Conservation (phyloP, 2,888 invertebrate species). For the Andrena hattorfiana region DNA sequence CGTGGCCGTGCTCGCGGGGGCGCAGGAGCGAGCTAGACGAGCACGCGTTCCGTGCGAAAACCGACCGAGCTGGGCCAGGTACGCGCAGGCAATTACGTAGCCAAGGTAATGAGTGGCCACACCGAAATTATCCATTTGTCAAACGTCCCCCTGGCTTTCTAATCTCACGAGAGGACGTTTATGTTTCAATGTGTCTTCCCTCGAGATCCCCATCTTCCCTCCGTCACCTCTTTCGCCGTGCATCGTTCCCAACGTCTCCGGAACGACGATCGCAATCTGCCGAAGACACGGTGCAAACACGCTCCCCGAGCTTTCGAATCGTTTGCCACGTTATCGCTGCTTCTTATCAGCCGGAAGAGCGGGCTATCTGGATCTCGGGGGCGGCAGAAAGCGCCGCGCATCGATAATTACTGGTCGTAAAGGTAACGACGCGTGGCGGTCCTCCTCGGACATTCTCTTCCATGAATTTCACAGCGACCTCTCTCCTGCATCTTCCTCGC, state of each 20-base stretch:
- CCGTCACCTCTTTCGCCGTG: neutral
- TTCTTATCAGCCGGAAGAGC: conserved; percentile 81
- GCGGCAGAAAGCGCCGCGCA: conserved; percentile 72
- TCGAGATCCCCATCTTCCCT: neutral
- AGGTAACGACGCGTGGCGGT: conserved; percentile 77
- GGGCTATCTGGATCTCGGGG: conserved; percentile 76
- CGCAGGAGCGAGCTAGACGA: conserved; percentile 39
- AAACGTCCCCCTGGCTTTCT: neutral
- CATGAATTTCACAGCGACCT: conserved; percentile 45
- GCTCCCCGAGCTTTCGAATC: neutral
- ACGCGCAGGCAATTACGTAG: conserved; percentile 36
- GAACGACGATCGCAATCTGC: conserved; percentile 26
- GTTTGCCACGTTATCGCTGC: conserved; percentile 72
- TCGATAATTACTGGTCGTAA: conserved; percentile 84
- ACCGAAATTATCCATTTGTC: neutral
- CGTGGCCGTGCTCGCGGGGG: conserved; percentile 71
- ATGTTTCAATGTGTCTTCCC: neutral
- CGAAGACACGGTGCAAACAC: conserved; percentile 23
- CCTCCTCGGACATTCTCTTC: conserved; percentile 9
- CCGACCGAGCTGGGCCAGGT: neutral
- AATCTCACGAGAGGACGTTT: neutral
- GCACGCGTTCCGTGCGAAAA: conserved; percentile 51
- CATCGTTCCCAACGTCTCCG: neutral
- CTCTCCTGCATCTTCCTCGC: conserved; percentile 32
- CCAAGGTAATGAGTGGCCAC: conserved; percentile 68